phyloP scores from a whole-genome alignment of 2,888 invertebrate species.

The Phortica magna region DNA sequence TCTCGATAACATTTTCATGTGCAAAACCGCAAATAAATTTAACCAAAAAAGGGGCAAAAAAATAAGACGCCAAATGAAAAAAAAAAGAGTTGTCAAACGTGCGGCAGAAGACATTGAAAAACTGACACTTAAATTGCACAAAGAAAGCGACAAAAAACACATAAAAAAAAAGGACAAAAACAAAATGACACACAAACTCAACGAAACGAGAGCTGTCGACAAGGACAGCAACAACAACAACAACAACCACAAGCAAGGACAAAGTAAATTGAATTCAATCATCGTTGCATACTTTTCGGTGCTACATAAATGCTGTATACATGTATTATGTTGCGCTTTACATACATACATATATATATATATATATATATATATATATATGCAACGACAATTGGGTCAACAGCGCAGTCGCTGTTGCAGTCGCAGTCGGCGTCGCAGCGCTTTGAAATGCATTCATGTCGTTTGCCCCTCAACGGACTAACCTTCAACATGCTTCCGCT shows the following conservation, averaged over 20 bases:
- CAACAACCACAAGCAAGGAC: neutral
- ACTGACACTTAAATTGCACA: no score
- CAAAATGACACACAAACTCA: no score
- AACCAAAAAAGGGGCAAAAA: no score
- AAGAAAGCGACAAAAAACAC: no score
- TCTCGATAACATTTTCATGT: no score
- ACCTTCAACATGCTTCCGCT: slow-evolving; percentile 56
- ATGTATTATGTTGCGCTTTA: no score
- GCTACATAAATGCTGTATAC: neutral
- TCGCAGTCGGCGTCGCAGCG: slow-evolving; percentile 26
- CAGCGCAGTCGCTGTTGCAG: slow-evolving; percentile 46
- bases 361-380: neutral
- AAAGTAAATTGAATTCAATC: slow-evolving; percentile 16
- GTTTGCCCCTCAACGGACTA: slow-evolving; percentile 42
- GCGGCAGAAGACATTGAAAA: no score
- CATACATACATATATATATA: neutral
- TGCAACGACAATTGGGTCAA: slow-evolving; percentile 59
- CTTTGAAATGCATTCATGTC: slow-evolving; percentile 13
- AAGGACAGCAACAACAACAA: neutral
- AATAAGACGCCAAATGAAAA: no score
- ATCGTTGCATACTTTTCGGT: slow-evolving; percentile 24
- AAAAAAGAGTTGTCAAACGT: no score
- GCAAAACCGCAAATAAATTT: no score
- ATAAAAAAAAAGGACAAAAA: no score
- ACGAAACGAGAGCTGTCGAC: neutral